Percentiles rank a stretch among this genome's conserved stretches.
phyloP scores from a whole-genome alignment of 2,797 vertebrate genomes.

The Eulemur rubriventer region DNA sequence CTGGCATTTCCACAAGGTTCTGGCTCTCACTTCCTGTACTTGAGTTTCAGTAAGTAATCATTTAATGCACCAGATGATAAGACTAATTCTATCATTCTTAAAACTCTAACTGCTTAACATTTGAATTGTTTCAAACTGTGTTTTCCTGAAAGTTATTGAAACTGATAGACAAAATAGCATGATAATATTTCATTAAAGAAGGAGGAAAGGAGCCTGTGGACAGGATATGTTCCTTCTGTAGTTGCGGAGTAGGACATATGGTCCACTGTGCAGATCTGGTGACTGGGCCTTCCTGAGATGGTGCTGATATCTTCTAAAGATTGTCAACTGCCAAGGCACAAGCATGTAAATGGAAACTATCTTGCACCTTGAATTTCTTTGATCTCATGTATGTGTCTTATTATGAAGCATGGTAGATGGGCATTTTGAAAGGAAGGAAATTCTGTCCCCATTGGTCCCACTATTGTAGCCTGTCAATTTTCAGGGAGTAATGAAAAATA shows the following conservation, averaged over 20 bases:
- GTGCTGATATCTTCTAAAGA: neutral
- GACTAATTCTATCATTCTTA: neutral
- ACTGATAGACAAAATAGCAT: neutral
- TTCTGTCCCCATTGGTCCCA: neutral
- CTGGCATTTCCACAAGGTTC: neutral
- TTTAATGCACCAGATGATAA: neutral
- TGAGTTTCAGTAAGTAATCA: constrained; percentile 40
- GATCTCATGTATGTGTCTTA: neutral
- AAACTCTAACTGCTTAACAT: neutral
- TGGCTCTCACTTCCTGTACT: neutral
- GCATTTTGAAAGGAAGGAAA: neutral
- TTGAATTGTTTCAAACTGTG: constrained; percentile 10
- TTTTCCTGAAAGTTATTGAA: constrained; percentile 6
- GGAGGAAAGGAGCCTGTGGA: neutral
- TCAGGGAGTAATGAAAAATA: neutral
- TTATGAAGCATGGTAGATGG: neutral
- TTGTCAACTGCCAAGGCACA: neutral
- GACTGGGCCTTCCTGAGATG: neutral
- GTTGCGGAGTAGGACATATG: neutral
- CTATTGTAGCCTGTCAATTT: neutral
- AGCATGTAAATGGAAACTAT: neutral
- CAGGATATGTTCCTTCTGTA: neutral
- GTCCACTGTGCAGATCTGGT: neutral
- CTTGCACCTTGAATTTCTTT: neutral
- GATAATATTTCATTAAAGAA: neutral